Conservation (phyloP, 2,797 vertebrate species). For the Pseudomugil gertrudae region DNA sequence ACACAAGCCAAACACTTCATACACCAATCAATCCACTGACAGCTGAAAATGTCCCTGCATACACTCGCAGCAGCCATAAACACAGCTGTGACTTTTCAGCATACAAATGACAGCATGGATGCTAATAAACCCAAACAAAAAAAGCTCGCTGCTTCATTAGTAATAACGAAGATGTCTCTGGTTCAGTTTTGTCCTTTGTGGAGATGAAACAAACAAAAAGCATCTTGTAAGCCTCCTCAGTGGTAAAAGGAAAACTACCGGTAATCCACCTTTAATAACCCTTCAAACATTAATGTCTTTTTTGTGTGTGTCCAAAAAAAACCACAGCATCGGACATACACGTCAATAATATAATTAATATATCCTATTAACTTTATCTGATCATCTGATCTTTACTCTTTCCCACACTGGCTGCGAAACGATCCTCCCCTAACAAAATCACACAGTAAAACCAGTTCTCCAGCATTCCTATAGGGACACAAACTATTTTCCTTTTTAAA, state of each 20-base stretch:
- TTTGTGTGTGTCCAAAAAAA: no score
- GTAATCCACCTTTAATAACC: no score
- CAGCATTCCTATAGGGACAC: neutral
- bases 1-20: constrained; percentile 34
- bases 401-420: neutral
- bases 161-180: neutral
- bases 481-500: constrained; percentile 8
- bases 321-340: no score
- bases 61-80: neutral
- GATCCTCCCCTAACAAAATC: neutral
- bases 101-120: neutral
- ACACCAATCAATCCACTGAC: constrained; percentile 30
- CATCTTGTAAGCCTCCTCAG: neutral
- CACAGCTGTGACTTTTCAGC: neutral
- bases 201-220: neutral
- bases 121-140: neutral
- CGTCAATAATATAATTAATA: neutral
- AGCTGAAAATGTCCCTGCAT: constrained; percentile 21
- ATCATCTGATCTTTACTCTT: neutral
- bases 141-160: neutral
- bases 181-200: neutral
- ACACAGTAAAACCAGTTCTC: neutral
- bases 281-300: no score
- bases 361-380: neutral
- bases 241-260: no score